Base-by-base conservation (phyloP, 2,113 vertebrate species). In the Mirounga angustirostris region DNA sequence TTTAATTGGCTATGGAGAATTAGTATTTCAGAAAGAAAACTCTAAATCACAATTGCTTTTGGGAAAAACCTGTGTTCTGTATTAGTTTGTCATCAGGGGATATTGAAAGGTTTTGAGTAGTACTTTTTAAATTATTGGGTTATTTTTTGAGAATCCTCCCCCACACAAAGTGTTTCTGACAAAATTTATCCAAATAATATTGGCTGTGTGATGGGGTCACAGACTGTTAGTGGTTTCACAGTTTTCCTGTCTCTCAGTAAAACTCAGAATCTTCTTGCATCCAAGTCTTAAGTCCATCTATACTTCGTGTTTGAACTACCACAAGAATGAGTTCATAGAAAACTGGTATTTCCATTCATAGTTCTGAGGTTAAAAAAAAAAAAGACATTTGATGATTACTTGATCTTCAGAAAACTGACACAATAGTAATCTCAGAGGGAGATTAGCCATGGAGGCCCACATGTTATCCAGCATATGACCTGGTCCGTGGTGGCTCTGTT, bases 1-100 rank as follows among this genome's bases (percentile, higher is more conserved):
- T 26, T 94, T 85, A 59, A 50, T 95, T 88, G 79, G 14, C 76
- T 90, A 3, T 40, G 21, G 33, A 87, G 43, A 52, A 63, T 90
- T 97, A 76, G 56, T 93, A 36, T 94, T 98, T 92, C 43, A 87
- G 87, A 84, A 96, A 86, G 79, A 92, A 94, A 89, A 43, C 46
- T 82, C 33, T 94, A 46, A 83, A 82, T 97, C 21, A 82, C 24
- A 71, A 16, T 93, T 92, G 46, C 54, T 97, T 88, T 91, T 36
- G 30, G 28, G 30, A 88, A 95, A 76, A 65, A 54, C 36, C 15
- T 69, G 22, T 79, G 24, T 91, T 93, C 76, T 94, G 30, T 86
- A 24, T 89, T 96, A 56, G 63, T 82, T 86, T 94, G 36, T 92
- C 74, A 61, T 78, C 15, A 52, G 61, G 33, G 43, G 43, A 74